Conservation (phyloP, 1,140 invertebrate species). For the Leptinotarsa defecta region DNA sequence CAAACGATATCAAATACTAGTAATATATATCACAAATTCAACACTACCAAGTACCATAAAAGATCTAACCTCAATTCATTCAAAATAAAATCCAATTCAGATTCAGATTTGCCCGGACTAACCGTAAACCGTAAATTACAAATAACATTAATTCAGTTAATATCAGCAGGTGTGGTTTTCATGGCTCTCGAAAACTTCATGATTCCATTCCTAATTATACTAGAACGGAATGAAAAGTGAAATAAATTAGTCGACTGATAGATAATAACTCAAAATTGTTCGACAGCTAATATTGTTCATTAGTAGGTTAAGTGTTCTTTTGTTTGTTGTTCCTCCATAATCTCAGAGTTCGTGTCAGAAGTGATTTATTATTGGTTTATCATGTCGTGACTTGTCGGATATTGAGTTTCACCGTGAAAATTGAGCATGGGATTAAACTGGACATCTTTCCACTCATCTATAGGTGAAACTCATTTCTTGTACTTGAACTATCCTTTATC, state of each 20-base stretch:
- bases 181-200: neutral
- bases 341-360: neutral
- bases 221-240: neutral
- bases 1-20: too few relatives aligned
- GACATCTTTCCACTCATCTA: too few relatives aligned
- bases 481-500: too few relatives aligned
- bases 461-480: too few relatives aligned
- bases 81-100: too few relatives aligned
- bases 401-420: conserved; percentile 2
- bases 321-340: conserved; percentile 2
- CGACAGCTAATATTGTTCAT: conserved; percentile 6
- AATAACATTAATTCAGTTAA: neutral
- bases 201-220: neutral
- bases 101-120: neutral
- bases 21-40: too few relatives aligned
- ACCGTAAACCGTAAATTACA: neutral
- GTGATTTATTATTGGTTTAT: conserved; percentile 1
- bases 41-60: too few relatives aligned
- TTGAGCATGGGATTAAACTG: neutral
- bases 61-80: too few relatives aligned
- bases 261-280: neutral
- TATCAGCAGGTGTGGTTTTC: conserved; percentile 3
- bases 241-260: neutral
- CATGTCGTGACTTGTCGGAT: neutral
- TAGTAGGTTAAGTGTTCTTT: conserved; percentile 8